Base-by-base conservation (phyloP, 2,888 invertebrate genomes). In the Ennomos fuscantarius region DNA sequence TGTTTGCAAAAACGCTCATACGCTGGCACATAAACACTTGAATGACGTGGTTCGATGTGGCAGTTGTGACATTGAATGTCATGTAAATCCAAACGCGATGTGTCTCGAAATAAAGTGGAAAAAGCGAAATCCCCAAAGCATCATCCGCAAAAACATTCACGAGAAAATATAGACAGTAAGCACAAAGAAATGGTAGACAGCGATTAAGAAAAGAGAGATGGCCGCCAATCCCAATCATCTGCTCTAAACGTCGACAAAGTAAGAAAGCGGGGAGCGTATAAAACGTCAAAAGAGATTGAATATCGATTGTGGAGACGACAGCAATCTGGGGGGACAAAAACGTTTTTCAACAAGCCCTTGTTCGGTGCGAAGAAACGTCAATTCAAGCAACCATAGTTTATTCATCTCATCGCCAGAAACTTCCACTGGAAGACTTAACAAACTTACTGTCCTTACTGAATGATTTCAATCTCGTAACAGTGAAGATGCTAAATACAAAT, bases 281-380 rank as follows among this genome's bases (percentile, higher is more conserved):
- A 84, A 85, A 86, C 84, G 87, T 87, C 88, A 89, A 89, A 79
- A 89, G 89, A 91, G 90, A 91, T 90, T 91, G 91, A 91, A 89
- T 91, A 91, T 91, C 89, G 91, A 91, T 91, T 91, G 87, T 85
- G 74, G 83, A 85, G 80, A 84, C 87, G 87, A 86, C 87, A 84
- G 87, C 89, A 85, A 89, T 89, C 75, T 70, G 69, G 68, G 69
- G 56, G 71, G 72, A 73, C 50, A 54, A 44, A 45, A 53, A 44
- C 58, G 49, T 39, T 51, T 42, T 37, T 47, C 43, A 43, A 41
- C 31, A 5, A 34, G 24, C 45, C 15, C 48, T 49, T 31, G 35
- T 46, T 33, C 41, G 12, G 31, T 12, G 35, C 56, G 37, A 46
- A 55, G 37, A 10, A 46, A 46, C 12, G 47, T 31, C 33, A 43